Conservation (phyloP, 2,797 vertebrate species). For the Sardinella longiceps region DNA sequence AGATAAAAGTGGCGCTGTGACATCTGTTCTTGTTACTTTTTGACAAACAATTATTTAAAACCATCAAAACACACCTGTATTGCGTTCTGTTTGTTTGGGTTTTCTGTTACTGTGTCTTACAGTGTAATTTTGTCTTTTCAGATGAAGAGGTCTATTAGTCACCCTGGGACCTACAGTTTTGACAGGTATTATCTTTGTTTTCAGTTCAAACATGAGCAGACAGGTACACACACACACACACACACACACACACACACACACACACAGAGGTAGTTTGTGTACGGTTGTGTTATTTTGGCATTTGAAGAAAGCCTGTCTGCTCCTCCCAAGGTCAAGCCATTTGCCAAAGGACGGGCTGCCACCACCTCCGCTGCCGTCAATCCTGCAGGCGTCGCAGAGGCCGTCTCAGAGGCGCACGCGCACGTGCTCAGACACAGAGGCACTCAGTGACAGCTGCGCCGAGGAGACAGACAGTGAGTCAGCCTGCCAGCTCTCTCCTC, state of each 20-base stretch:
- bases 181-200: slow-evolving; percentile 78
- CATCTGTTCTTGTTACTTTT: too few relatives aligned
- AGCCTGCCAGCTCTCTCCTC: not conserved
- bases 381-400: slow-evolving; percentile 63
- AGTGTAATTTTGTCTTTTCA: slow-evolving; percentile 57
- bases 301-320: slow-evolving; percentile 3
- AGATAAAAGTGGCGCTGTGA: not conserved
- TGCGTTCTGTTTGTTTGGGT: not conserved
- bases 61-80: not conserved
- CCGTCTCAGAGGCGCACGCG: slow-evolving; percentile 73
- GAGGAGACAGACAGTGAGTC: slow-evolving; percentile 86
- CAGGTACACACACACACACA: slow-evolving; percentile 24
- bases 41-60: not conserved
- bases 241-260: slow-evolving; percentile 5
- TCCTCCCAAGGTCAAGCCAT: slow-evolving; percentile 69
- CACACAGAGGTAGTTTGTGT: not conserved
- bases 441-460: slow-evolving; percentile 66
- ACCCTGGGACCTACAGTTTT: slow-evolving; percentile 88
- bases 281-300: not conserved
- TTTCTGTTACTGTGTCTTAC: not conserved
- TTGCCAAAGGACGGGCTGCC: slow-evolving; percentile 72
- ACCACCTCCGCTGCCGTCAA: slow-evolving; percentile 54
- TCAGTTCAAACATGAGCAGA: not conserved
- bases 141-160: slow-evolving; percentile 94
- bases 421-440: slow-evolving; percentile 81